Evolutionary conservation across 1,140 invertebrate species (phyloP).

Genomic region (Aphelinus atriplicis): DNA sequence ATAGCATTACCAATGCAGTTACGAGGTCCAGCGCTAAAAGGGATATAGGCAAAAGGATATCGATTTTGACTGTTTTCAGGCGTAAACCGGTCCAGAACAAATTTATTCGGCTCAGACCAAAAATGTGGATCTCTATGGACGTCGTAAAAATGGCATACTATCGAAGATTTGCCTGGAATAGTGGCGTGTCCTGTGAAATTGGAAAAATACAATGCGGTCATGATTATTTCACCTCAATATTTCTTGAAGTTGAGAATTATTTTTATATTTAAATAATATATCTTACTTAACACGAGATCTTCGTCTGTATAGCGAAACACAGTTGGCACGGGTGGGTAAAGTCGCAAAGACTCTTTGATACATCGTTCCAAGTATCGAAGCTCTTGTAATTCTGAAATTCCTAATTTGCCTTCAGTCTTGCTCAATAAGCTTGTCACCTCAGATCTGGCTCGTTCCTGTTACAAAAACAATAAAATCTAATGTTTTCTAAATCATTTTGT

Average conservation of each 20-base stretch:
- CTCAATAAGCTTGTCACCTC: conserved; percentile 45
- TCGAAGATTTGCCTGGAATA: conserved; percentile 60
- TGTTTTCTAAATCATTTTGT: too few species aligned
- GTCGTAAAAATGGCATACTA: conserved; percentile 66
- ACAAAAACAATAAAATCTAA: too few species aligned
- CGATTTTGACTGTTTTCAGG: conserved; percentile 65
- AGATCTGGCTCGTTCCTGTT: conserved; percentile 40
- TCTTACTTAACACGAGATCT: conserved; percentile 55
- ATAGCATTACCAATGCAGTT: conserved; percentile 76
- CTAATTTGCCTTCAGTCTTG: conserved; percentile 40
- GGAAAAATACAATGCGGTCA: not conserved
- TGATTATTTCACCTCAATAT: not conserved
- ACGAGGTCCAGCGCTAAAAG: conserved; percentile 79
- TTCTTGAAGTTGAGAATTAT: not conserved
- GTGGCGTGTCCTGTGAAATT: conserved; percentile 45
- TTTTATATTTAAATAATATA: not conserved
- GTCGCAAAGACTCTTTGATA: conserved; percentile 71
- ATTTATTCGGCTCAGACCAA: conserved; percentile 79
- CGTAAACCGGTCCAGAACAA: conserved; percentile 81
- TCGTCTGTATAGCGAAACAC: conserved; percentile 63
- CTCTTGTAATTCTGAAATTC: conserved; percentile 39
- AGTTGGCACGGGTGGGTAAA: conserved; percentile 71
- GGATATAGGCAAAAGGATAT: conserved; percentile 72
- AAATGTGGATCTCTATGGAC: conserved; percentile 75
- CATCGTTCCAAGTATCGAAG: conserved; percentile 70